Percentiles rank a stretch among this genome's conserved stretches.
Conservation (phyloP, 2,888 invertebrate genomes). For the Caenorhabditis auriculariae region DNA sequence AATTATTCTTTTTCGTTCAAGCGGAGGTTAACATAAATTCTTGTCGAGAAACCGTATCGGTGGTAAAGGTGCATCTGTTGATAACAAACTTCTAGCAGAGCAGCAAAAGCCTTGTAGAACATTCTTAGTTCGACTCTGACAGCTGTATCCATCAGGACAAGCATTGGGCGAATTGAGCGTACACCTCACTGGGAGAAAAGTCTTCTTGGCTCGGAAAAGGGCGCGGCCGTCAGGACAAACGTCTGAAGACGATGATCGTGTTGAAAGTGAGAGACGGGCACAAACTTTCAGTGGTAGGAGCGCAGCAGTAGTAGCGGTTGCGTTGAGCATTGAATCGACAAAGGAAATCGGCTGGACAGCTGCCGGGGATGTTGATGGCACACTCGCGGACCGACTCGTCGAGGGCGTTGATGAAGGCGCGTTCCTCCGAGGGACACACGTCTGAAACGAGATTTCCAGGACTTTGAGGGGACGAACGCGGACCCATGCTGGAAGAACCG, state of each 20-base stretch:
- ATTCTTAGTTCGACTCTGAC: constrained; percentile 46
- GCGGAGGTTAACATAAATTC: no score
- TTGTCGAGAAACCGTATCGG: no score
- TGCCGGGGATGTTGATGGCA: constrained; percentile 53
- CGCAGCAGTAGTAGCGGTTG: constrained; percentile 59
- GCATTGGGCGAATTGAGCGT: constrained; percentile 46
- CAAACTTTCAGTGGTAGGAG: constrained; percentile 53
- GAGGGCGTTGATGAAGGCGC: constrained; percentile 42
- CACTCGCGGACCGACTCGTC: constrained; percentile 57
- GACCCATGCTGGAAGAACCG: constrained; percentile 50
- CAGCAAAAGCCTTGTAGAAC: constrained; percentile 59
- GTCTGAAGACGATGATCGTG: constrained; percentile 34
- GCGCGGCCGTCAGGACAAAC: constrained; percentile 57
- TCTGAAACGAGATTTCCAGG: constrained; percentile 24
- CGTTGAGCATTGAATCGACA: constrained; percentile 52
- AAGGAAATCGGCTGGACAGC: constrained; percentile 56
- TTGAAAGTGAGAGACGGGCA: no score
- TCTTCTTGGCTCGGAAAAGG: constrained; percentile 47
- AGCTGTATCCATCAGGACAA: constrained; percentile 53
- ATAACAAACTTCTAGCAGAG: constrained; percentile 44
- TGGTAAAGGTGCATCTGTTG: no score
- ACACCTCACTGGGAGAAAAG: constrained; percentile 49
- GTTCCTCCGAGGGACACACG: constrained; percentile 46
- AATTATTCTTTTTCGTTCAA: no score
- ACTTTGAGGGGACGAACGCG: not conserved